A percentile compares a stretch with the other conserved stretches of the same genome.
phyloP scores from a whole-genome alignment of 2,113 vertebrate genomes.

The Toxostoma redivivum region DNA sequence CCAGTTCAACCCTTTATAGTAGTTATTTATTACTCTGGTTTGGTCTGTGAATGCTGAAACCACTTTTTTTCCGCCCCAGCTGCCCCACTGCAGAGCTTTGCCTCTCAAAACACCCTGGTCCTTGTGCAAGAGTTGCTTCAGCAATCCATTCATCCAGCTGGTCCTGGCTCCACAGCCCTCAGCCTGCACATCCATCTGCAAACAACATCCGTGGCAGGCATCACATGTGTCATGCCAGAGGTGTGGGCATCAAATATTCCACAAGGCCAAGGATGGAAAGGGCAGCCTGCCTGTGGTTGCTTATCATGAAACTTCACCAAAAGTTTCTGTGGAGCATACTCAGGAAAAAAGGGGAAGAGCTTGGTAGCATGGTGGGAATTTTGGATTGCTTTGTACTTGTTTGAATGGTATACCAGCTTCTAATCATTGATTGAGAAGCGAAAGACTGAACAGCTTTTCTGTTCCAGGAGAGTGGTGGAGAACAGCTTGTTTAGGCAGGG shows the following conservation, averaged over 20 bases:
- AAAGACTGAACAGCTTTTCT: background rate
- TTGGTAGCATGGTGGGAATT: background rate
- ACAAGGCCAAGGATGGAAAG: background rate
- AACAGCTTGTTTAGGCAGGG: background rate
- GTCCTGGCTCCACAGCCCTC: background rate
- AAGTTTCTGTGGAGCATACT: background rate
- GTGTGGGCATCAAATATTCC: background rate
- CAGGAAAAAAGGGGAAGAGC: background rate
- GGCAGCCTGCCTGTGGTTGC: background rate
- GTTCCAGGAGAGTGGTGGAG: background rate
- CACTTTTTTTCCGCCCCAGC: background rate
- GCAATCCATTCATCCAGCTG: background rate
- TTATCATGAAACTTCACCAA: background rate
- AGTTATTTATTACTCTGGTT: conserved; percentile 48
- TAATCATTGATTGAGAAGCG: background rate
- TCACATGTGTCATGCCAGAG: fast-evolving
- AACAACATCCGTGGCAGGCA: background rate
- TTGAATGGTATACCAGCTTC: background rate
- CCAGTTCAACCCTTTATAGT: background rate
- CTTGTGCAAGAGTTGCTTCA: background rate
- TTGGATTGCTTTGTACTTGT: background rate
- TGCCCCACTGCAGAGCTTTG: background rate
- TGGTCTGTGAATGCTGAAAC: background rate
- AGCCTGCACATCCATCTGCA: background rate
- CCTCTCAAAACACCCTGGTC: background rate